Evolutionary conservation across 1,140 invertebrate genomes (phyloP), one percentile per base, ranked within the genome.

Genomic region (Formica exsecta): DNA sequence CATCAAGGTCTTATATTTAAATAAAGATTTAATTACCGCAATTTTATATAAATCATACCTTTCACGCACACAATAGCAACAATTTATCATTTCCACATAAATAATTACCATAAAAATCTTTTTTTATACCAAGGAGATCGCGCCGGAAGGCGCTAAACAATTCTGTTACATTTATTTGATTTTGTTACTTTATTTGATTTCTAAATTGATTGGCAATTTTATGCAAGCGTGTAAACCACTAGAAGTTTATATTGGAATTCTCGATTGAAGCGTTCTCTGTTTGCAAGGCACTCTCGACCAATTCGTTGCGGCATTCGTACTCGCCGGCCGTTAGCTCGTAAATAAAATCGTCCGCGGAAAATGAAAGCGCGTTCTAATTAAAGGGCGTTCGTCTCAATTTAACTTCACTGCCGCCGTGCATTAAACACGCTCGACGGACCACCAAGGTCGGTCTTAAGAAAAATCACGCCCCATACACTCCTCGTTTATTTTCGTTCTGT

Each of bases 291-390:
- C 29, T 32, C 16, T 6, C 61, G 29, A 64, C 13, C 29, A 11
- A 64, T 64, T 64, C 61, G 61, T 36, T 19, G 13, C 29, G 61
- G 61, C 61, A 16, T 9, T 66, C 32, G 36, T 22, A 9, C n/a
- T 41, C 44, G 36, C 3, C 9, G 19, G 38, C 38, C 19, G 36
- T 22, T 66, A 22, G 36, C 65, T 68, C 64, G 65, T 68, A 41
- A 68, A 68, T 68, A 68, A 68, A 41, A 41, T 44, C 36, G 25
- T 32, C 29, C 61, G 29, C 6, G 65, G 65, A 68, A 68, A 68
- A 68, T 68, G 36, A 68, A 68, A 68, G 65, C 65, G 65, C 65
- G 36, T 68, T 68, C 65, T 68, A 68, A 68, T 68, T 68, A 68
- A 68, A 68, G 65, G 65, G 65, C 65, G 38, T 68, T 68, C 65